phyloP scores from a whole-genome alignment of 2,888 invertebrate genomes.

The Pantelozetes paolii region DNA sequence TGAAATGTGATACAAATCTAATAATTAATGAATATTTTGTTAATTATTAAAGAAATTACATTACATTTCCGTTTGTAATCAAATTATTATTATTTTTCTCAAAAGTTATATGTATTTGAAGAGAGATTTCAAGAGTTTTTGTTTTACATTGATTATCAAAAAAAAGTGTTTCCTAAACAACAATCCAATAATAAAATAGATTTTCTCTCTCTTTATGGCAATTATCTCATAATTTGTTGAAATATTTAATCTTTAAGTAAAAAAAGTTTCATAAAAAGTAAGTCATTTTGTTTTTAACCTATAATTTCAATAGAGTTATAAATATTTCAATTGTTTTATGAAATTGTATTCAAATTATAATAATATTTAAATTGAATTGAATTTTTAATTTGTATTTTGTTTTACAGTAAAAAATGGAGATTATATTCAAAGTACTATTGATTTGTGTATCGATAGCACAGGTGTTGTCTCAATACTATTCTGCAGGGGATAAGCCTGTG shows the following conservation, averaged over 20 bases:
- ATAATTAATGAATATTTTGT: no score
- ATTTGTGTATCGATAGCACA: neutral
- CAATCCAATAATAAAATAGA: conserved; percentile 3
- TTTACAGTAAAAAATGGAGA: neutral
- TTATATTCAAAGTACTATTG: neutral
- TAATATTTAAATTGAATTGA: no score
- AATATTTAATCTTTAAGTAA: neutral
- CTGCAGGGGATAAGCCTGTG: neutral
- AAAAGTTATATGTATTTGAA: neutral
- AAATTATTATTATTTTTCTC: neutral
- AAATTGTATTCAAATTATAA: no score
- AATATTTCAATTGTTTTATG: no score
- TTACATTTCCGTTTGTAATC: conserved; percentile 1
- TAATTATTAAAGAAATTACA: no score
- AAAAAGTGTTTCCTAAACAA: neutral
- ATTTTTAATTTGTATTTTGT: neutral
- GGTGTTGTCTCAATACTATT: neutral
- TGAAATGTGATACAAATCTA: no score
- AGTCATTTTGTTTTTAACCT: no score
- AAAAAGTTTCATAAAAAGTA: neutral
- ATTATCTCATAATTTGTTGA: neutral
- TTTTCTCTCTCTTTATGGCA: neutral
- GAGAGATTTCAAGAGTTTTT: neutral
- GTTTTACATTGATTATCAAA: neutral
- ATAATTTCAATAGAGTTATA: no score